Evolutionary conservation across 2,888 invertebrate species (phyloP).

Genomic region (Drosophila atroscutellata): DNA sequence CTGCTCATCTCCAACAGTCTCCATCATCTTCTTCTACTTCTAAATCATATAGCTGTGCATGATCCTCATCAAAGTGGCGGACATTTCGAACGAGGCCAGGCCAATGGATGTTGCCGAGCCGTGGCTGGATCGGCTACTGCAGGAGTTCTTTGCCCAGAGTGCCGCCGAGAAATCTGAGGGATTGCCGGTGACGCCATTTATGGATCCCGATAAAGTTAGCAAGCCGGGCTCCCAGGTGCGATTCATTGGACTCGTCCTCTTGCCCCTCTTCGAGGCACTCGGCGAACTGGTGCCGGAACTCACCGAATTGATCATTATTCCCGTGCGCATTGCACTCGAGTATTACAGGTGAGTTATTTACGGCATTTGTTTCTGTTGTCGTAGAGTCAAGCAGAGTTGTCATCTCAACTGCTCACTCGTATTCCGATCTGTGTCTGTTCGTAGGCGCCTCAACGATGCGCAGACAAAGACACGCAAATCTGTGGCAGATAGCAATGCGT

Average conservation of each 20-base stretch:
- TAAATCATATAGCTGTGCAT: slow-evolving; percentile 87
- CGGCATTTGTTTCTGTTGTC: neutral
- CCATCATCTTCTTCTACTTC: neutral
- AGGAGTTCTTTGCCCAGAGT: slow-evolving; percentile 91
- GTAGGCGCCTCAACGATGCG: slow-evolving; percentile 85
- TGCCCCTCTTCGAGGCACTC: slow-evolving; percentile 92
- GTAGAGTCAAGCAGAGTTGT: neutral
- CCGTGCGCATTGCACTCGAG: slow-evolving; percentile 85
- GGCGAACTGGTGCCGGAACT: slow-evolving; percentile 90
- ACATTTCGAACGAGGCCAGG: slow-evolving; percentile 93
- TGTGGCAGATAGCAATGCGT: slow-evolving; percentile 82
- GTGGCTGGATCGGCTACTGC: slow-evolving; percentile 90
- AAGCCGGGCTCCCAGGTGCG: slow-evolving; percentile 93
- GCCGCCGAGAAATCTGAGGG: slow-evolving; percentile 93
- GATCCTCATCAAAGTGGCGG: slow-evolving; percentile 93
- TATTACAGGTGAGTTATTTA: slow-evolving; percentile 83
- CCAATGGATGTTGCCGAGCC: slow-evolving; percentile 94
- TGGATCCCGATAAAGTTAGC: slow-evolving; percentile 94
- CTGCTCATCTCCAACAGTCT: neutral
- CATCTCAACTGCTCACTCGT: neutral
- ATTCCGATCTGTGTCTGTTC: neutral
- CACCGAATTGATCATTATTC: slow-evolving; percentile 86
- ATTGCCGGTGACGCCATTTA: slow-evolving; percentile 93
- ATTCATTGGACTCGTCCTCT: slow-evolving; percentile 92
- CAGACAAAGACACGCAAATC: slow-evolving; percentile 84